These are phyloP conservation scores for Epsilonema sp. DNA, from an alignment of 2,888 invertebrate genomes.

Conservation along the genomic window DNA sequence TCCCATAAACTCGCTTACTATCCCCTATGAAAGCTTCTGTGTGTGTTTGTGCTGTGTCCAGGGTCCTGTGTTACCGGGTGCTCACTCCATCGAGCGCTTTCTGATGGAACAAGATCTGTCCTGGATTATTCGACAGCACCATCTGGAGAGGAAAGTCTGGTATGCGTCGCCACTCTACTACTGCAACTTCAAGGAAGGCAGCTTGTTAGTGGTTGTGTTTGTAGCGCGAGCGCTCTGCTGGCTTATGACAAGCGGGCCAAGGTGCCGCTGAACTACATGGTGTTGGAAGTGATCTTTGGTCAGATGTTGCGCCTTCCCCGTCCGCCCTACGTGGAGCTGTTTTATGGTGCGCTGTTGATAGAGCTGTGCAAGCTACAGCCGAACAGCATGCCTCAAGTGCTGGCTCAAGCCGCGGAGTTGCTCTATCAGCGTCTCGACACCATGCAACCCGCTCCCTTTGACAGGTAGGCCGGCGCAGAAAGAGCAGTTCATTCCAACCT, in stretches of 20 bases:
- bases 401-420: constrained; percentile 93
- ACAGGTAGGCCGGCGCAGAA: constrained; percentile 45
- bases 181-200: constrained; percentile 69
- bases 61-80: constrained; percentile 54
- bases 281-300: constrained; percentile 76
- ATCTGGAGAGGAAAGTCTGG: constrained; percentile 78
- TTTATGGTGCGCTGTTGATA: constrained; percentile 79
- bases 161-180: constrained; percentile 71
- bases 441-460: constrained; percentile 90
- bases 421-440: constrained; percentile 82
- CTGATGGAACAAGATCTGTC: constrained; percentile 90
- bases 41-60: constrained; percentile 26
- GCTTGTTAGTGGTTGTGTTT: constrained; percentile 46
- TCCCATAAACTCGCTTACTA: too few relatives aligned
- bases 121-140: constrained; percentile 70
- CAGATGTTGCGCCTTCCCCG: constrained; percentile 79
- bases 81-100: constrained; percentile 89
- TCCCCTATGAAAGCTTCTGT: constrained; percentile 4
- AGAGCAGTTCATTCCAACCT: too few relatives aligned
- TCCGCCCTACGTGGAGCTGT: constrained; percentile 67
- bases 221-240: constrained; percentile 61
- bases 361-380: constrained; percentile 92
- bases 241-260: constrained; percentile 63
- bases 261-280: constrained; percentile 89
- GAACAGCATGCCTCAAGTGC: constrained; percentile 77